Evolutionary conservation across 2,113 vertebrate genomes (phyloP), one percentile per base, ranked within the genome.

Genomic region (Rhea americana): DNA sequence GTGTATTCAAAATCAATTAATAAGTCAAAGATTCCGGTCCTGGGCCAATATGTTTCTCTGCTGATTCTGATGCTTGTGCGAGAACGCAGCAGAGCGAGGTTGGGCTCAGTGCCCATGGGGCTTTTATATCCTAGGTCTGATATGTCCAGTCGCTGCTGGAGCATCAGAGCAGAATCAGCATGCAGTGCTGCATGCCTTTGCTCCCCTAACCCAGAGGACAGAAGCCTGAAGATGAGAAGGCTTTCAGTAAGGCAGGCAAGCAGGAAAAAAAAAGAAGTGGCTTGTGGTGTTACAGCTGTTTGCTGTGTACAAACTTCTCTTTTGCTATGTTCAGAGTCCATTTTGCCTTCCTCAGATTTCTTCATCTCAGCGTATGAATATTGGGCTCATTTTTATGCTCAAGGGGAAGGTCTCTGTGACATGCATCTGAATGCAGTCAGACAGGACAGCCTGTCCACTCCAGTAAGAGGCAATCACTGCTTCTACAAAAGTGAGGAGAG

Each of bases 21-120:
- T 96, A 86, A 93, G 91, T 87, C 77, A 85, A 59, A 94, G 83
- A 82, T 82, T 66, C 77, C 62, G 68, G 66, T 48, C 48, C 56
- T 32, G 35, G 62, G 50, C 53, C 90, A 62, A 90, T 66, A 32
- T 51, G 53, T 51, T 80, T 93, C 62, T 93, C 58, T 79, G 85
- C 58, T 85, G 63, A 59, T 79, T 73, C 85, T 76, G 39, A n/a
- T 62, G 47, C 51, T 41, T 0, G 0, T 51, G 66, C 30, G 67
- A 68, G n/a, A 81, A 35, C 1, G 2, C 58, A 90, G 70, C 73
- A 91, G 67, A 81, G 32, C 68, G 32, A 26, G 11, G 12, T 47
- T 62, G 92, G 43, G 13, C 82, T 83, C 39, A 11, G n/a, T 47
- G 21, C 50, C 58, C 53, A 24, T 6, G 32, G 48, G 41, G 8